phyloP scores from a whole-genome alignment of 2,888 invertebrate genomes.

The Stenolophus ochropezus region DNA sequence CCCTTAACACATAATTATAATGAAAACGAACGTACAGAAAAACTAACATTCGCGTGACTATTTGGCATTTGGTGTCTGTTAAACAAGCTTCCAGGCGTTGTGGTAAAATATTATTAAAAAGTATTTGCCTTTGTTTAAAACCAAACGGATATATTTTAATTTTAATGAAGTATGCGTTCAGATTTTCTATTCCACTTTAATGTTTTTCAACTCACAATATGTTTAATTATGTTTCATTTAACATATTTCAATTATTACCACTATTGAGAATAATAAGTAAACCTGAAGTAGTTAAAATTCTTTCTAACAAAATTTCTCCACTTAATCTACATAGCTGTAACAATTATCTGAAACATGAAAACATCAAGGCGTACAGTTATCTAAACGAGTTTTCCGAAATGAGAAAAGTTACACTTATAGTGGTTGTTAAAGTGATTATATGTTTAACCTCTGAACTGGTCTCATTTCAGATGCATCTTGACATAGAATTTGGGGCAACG shows the following conservation, averaged over 20 bases:
- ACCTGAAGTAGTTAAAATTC: not conserved
- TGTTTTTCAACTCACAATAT: not conserved
- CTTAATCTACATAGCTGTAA: constrained; percentile 26
- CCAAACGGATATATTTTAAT: too few species aligned
- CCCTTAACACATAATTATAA: too few species aligned
- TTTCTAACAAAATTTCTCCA: constrained; percentile 31
- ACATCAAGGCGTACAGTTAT: not conserved
- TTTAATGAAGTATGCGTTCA: too few species aligned
- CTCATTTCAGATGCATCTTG: constrained; percentile 24
- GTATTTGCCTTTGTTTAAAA: too few species aligned
- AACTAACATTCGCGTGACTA: too few species aligned
- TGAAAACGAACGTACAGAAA: too few species aligned
- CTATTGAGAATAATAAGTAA: not conserved
- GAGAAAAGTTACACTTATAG: not conserved
- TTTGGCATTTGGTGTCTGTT: too few species aligned
- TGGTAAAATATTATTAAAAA: too few species aligned
- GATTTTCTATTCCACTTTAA: not conserved
- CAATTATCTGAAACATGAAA: constrained; percentile 19
- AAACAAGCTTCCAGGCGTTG: too few species aligned
- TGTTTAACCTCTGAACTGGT: constrained; percentile 7
- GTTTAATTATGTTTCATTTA: too few species aligned
- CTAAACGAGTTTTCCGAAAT: not conserved
- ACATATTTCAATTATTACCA: not conserved
- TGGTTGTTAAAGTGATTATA: not conserved
- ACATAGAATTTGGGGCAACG: constrained; percentile 21